Evolutionary conservation across 1,140 invertebrate species (phyloP).

Genomic region (Scaptodrosophila lebanonensis): DNA sequence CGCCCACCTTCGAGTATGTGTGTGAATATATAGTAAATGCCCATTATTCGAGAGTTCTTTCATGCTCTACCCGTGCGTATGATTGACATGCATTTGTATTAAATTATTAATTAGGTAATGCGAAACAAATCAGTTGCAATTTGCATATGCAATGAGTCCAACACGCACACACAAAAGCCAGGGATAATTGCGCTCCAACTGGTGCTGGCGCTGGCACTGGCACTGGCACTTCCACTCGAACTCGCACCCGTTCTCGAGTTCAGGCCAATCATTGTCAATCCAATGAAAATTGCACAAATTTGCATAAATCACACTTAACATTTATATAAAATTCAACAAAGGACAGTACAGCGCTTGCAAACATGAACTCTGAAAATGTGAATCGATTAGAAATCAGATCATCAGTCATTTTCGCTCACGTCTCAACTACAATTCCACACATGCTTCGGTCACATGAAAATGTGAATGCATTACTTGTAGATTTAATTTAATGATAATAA

Average conservation of each 20-base stretch:
- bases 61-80: constrained; percentile 32
- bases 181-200: constrained; percentile 49
- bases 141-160: constrained; percentile 65
- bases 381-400: no score
- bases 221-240: constrained; percentile 5
- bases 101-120: constrained; percentile 74
- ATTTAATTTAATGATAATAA: no score
- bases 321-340: constrained; percentile 38
- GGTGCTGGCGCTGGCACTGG: background rate
- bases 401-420: no score
- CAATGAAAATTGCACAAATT: constrained; percentile 63
- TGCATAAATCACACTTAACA: constrained; percentile 32
- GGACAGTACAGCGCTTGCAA: no score
- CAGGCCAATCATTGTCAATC: background rate
- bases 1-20: background rate
- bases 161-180: constrained; percentile 40
- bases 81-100: constrained; percentile 67
- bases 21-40: no score
- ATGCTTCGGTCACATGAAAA: no score
- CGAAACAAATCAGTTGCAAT: constrained; percentile 68
- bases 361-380: no score
- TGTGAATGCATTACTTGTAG: no score
- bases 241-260: background rate
- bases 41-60: constrained; percentile 10
- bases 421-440: no score